Evolutionary conservation across 2,113 vertebrate species (phyloP).

Genomic region (Petromus typicus): DNA sequence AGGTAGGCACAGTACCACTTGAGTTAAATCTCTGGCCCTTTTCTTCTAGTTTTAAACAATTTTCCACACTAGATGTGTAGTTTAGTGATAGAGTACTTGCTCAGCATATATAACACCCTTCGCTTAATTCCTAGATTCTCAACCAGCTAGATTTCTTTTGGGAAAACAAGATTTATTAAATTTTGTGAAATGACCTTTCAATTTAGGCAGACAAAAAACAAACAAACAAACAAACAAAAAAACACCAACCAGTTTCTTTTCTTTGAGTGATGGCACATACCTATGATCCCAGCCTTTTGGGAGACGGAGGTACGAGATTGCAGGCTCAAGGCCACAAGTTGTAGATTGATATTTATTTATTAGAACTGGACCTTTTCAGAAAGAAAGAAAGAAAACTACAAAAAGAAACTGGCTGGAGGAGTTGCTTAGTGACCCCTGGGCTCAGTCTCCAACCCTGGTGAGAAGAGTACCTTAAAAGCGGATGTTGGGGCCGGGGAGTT

Average conservation of each 20-base stretch:
- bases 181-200: not conserved
- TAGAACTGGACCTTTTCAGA: not conserved
- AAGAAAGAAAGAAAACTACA: not conserved
- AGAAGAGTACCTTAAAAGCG: not conserved
- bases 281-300: not conserved
- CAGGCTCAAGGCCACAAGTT: not conserved
- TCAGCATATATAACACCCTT: too few relatives aligned
- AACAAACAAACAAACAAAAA: too few relatives aligned
- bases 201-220: conserved; percentile 27
- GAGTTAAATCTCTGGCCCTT: too few relatives aligned
- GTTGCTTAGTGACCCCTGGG: not conserved
- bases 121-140: not conserved
- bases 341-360: too few relatives aligned
- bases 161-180: not conserved
- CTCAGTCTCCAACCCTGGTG: not conserved
- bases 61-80: not conserved
- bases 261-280: not conserved
- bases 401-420: not conserved
- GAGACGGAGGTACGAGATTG: not conserved
- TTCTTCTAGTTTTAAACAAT: not conserved
- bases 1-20: too few relatives aligned
- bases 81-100: not conserved
- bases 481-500: too few relatives aligned
- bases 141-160: not conserved
- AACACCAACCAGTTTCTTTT: conserved; percentile 8